phyloP scores from a whole-genome alignment of 2,113 vertebrate species.

The Thamnophis sirtalis region DNA sequence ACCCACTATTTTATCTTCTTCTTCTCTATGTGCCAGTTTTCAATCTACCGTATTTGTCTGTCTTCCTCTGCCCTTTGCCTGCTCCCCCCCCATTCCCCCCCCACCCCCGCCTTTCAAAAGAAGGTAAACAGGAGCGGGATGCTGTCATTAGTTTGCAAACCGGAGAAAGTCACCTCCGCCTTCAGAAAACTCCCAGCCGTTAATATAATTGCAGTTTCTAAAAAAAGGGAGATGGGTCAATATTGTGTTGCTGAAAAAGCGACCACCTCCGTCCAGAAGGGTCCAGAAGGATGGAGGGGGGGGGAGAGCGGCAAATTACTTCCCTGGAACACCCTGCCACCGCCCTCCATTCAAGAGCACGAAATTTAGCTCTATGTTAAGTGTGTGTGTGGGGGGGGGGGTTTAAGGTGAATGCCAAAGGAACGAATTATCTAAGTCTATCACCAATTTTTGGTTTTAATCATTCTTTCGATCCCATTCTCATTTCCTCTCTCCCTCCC shows the following conservation, averaged over 20 bases:
- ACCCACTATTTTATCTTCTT: not conserved
- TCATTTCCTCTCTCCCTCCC: not conserved
- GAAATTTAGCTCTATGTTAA: not conserved
- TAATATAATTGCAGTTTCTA: conserved; percentile 9
- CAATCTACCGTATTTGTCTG: not conserved
- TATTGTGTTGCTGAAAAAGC: not conserved
- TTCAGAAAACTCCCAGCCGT: not conserved
- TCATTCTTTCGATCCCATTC: not conserved
- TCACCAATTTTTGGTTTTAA: not conserved
- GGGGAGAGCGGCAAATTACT: not conserved
- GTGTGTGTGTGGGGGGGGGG: too few relatives aligned
- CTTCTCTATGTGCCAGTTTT: not conserved
- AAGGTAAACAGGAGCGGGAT: not conserved
- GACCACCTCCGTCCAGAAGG: not conserved
- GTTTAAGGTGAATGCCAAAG: not conserved
- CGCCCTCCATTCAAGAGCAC: not conserved
- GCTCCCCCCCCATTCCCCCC: not conserved
- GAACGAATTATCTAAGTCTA: not conserved
- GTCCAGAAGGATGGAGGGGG: not conserved
- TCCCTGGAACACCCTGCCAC: not conserved
- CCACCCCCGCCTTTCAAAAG: not conserved
- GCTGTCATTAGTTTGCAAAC: not conserved
- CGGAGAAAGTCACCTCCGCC: not conserved
- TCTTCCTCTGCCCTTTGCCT: not conserved
- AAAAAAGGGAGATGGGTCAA: not conserved